These are phyloP conservation scores for Manacus vitellinus DNA, from an alignment of 2,113 vertebrate genomes.

Conservation along the genomic window DNA sequence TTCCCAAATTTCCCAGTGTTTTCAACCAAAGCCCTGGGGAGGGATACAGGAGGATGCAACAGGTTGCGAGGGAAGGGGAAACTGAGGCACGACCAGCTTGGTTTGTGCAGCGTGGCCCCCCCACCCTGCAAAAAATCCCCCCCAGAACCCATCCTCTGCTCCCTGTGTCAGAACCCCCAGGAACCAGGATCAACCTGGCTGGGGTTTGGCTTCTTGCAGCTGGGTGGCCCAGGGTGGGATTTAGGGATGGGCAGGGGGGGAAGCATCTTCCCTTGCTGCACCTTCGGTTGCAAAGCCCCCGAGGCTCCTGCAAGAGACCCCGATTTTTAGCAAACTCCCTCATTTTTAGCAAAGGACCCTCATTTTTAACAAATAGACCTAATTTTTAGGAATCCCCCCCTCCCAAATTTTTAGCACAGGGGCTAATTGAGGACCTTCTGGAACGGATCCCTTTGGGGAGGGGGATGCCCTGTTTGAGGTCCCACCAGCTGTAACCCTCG, in stretches of 20 bases:
- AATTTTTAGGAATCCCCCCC: neutral
- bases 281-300: neutral
- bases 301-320: neutral
- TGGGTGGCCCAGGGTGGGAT: rapidly evolving
- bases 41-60: neutral
- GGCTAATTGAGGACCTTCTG: neutral
- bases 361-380: neutral
- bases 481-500: neutral
- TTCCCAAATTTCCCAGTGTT: neutral
- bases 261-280: neutral
- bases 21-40: neutral
- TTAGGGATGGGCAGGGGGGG: neutral
- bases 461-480: neutral
- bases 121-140: rapidly evolving
- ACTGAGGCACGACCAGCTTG: neutral
- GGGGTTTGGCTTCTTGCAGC: neutral
- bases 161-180: neutral
- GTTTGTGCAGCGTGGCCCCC: neutral
- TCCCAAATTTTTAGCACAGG: neutral
- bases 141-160: neutral
- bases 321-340: neutral
- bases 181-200: neutral
- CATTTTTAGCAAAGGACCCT: neutral
- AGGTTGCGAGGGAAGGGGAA: neutral
- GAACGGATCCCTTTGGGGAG: neutral